Percentiles rank a stretch among this genome's conserved stretches.
Evolutionary conservation across 2,797 vertebrate species (phyloP).

Genomic region (Lycodopsis pacificus): DNA sequence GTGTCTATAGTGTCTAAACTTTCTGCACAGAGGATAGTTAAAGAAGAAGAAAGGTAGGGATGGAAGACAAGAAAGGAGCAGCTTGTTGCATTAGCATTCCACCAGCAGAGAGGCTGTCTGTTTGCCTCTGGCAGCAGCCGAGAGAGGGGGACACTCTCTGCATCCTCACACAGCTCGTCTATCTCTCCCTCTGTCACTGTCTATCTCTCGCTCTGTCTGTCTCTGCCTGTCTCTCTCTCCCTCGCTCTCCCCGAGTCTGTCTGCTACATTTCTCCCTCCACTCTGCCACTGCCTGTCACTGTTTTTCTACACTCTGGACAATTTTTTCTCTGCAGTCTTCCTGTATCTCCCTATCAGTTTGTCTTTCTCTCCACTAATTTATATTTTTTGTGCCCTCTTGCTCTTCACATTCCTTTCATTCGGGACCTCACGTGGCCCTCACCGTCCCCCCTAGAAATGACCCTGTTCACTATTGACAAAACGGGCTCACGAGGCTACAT

Average conservation of each 20-base stretch:
- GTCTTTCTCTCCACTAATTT: conserved; percentile 63
- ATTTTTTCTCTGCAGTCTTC: conserved; percentile 63
- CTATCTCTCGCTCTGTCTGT: conserved; percentile 79
- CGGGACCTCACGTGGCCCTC: conserved; percentile 24
- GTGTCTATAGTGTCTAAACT: conserved; percentile 75
- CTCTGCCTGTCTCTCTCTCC: conserved; percentile 73
- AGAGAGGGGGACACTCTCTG: conserved; percentile 84
- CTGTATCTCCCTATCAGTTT: conserved; percentile 65
- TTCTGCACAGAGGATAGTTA: conserved; percentile 75
- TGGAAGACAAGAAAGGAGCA: conserved; percentile 79
- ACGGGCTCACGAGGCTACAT: background rate
- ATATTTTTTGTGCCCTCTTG: conserved; percentile 30
- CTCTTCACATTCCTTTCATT: conserved; percentile 31
- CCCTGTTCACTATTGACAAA: conserved; percentile 14
- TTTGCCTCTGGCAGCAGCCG: conserved; percentile 86
- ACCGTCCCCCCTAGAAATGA: conserved; percentile 16
- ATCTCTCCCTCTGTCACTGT: conserved; percentile 81
- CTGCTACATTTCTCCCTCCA: conserved; percentile 66
- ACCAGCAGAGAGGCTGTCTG: conserved; percentile 84
- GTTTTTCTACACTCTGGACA: conserved; percentile 73
- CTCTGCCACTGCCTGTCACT: conserved; percentile 68
- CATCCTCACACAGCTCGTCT: conserved; percentile 84
- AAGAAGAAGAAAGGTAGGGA: conserved; percentile 79
- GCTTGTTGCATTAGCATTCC: conserved; percentile 88
- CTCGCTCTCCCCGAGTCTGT: conserved; percentile 62